Base-by-base conservation (phyloP, 2,888 invertebrate genomes). In the Lottia scabra region DNA sequence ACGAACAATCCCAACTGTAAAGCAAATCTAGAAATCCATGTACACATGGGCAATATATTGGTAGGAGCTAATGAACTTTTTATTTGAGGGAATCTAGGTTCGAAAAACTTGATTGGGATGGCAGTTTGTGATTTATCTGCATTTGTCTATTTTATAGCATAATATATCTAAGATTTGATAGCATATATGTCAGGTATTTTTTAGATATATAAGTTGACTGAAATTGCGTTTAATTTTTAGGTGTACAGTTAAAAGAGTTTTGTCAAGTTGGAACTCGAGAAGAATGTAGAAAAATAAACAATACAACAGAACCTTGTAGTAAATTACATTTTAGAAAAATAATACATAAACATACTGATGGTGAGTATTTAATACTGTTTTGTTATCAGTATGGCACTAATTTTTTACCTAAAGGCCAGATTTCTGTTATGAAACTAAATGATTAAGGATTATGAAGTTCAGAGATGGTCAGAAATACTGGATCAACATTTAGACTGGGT, bases 321-420 rank as follows among this genome's bases (percentile, higher is more conserved):
- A 96, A 97, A 86, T 91, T 99, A 65, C 98, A 99, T 91, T 99
- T 99, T 88, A 95, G 95, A 88, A 98, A 98, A 91, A 98, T 99
- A 77, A 97, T 98, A 78, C 97, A 96, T 89, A 92, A 94, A 69
- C 98, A 98, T 87, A 99, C 98, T 0, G 98, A 98, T 87, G 88
- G 89, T 89, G 79, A 72, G 80, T 73, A 2, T 30, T 5, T 30
- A 4, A 30, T 2, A 30, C 2, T 4, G 30, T 30, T 30, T 30
- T 4, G n/a, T 65, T 30, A 46, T 56, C 27, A 12, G 12, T 48
- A n/a, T 48, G n/a, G 48, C 48, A 48, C 48, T n/a, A 15, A 48
- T 13, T 13, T 13, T n/a, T 15, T 15, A 48, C 15, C 48, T 48
- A 15, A 48, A n/a, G 48, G 13, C 48, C 48, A 48, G n/a, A 48